Evolutionary conservation across 1,140 invertebrate species (phyloP).

Genomic region (Procambarus clarkii): DNA sequence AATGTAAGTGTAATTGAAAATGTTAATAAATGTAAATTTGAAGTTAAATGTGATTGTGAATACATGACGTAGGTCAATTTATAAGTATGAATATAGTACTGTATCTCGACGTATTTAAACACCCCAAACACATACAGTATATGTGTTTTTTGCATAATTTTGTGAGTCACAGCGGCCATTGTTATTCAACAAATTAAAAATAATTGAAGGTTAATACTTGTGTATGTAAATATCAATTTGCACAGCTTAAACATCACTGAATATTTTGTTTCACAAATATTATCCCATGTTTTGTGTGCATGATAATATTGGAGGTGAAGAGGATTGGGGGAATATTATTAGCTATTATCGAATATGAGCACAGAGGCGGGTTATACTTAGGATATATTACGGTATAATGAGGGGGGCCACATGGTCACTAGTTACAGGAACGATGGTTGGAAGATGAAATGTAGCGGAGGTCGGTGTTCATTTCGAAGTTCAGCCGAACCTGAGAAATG

Average conservation of each 20-base stretch:
- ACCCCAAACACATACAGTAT: background rate
- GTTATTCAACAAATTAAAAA: too few relatives aligned
- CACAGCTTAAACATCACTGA: background rate
- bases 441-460: background rate
- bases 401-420: background rate
- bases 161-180: too few relatives aligned
- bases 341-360: background rate
- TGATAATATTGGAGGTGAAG: background rate
- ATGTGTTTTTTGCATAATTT: too few relatives aligned
- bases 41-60: background rate
- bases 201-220: too few relatives aligned
- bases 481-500: slow-evolving; percentile 46
- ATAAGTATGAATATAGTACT: background rate
- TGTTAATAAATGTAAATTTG: too few relatives aligned
- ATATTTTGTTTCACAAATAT: background rate
- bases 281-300: background rate
- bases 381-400: background rate
- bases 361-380: background rate
- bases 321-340: background rate
- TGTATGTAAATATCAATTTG: background rate
- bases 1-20: background rate
- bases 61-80: background rate
- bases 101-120: too few relatives aligned
- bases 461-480: background rate
- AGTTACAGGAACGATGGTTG: background rate